phyloP scores from a whole-genome alignment of 2,888 invertebrate genomes.

The Diaprepes abbreviatus region DNA sequence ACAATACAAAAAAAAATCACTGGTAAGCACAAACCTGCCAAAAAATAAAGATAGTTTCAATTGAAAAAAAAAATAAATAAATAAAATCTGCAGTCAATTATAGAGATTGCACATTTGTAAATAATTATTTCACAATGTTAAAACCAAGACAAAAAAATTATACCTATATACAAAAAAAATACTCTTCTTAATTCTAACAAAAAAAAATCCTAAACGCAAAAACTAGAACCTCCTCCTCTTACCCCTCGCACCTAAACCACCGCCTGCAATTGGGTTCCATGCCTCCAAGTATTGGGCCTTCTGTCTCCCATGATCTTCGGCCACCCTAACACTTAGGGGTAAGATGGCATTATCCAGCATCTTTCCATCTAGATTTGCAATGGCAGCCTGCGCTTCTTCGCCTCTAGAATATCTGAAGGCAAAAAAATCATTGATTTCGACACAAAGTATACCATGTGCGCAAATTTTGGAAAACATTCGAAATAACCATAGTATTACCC shows the following conservation, averaged over 20 bases:
- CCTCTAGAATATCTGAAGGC: constrained; percentile 80
- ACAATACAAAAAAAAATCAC: too few relatives aligned
- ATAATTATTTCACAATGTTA: not conserved
- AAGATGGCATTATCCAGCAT: constrained; percentile 88
- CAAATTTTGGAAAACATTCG: too few relatives aligned
- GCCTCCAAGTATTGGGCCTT: constrained; percentile 74
- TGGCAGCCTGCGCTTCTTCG: constrained; percentile 92
- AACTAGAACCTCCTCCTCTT: constrained; percentile 53
- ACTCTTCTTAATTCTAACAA: not conserved
- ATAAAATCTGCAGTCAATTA: not conserved
- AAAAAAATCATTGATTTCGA: too few relatives aligned
- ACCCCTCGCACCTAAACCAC: constrained; percentile 56
- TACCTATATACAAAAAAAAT: constrained; percentile 1
- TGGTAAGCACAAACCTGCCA: too few relatives aligned
- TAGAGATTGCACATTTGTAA: not conserved
- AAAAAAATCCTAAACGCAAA: constrained; percentile 5
- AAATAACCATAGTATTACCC: too few relatives aligned
- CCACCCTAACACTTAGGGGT: constrained; percentile 82
- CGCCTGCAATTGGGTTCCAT: constrained; percentile 60
- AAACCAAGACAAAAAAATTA: not conserved
- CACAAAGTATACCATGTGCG: too few relatives aligned
- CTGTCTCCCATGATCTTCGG: constrained; percentile 88
- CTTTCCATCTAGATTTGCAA: constrained; percentile 86
- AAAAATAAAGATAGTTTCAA: too few relatives aligned
- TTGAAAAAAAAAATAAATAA: not conserved